Base-by-base conservation (phyloP, 2,113 vertebrate genomes). In the Vireo altiloquus region DNA sequence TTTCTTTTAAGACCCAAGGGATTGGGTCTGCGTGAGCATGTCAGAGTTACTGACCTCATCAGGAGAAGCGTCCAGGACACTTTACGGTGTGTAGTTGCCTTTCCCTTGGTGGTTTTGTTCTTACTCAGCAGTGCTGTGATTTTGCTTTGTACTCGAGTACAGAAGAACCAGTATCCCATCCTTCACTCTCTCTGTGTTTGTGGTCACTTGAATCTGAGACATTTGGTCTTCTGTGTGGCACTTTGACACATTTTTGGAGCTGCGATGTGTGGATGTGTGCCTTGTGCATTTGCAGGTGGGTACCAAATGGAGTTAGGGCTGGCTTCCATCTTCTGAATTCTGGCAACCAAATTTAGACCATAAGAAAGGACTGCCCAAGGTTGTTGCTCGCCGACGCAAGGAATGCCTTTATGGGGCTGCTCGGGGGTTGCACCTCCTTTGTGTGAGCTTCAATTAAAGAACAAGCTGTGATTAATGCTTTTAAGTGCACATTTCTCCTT, bases 401-500 rank as follows among this genome's bases (percentile, higher is more conserved):
- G 77, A 91, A 65, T 57, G 95, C 40, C 50, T 94, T 87, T 84
- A 83, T 91, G 63, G 77, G 33, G 69, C 82, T 82, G 33, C 17
- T 66, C 3, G 3, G 70, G 31, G 75, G 5, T 13, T 44, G 37
- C 23, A 33, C 33, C 13, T 57, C 18, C 31, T 44, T 87, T 53
- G 27, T 50, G 85, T 37, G 74, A 77, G 90, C 82, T 94, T 90
- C 86, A 77, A 0, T 74, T 85, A 42, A 85, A 89, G 87, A 49
- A 14, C 39, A 65, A 28, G 69, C 88, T 90, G 66, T 95, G 92
- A 90, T 96, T 96, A 86, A 10, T 94, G 89, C 92, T 94, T 96
- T 83, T 91, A 87, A 95, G 80, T 80, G 82, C 84, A 89, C 42
- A 17, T 65, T 72, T 54, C 54, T 92, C 60, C 87, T 78, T 60